Conservation (phyloP, 2,888 invertebrate genomes). For the Agonopterix alstromeriana region DNA sequence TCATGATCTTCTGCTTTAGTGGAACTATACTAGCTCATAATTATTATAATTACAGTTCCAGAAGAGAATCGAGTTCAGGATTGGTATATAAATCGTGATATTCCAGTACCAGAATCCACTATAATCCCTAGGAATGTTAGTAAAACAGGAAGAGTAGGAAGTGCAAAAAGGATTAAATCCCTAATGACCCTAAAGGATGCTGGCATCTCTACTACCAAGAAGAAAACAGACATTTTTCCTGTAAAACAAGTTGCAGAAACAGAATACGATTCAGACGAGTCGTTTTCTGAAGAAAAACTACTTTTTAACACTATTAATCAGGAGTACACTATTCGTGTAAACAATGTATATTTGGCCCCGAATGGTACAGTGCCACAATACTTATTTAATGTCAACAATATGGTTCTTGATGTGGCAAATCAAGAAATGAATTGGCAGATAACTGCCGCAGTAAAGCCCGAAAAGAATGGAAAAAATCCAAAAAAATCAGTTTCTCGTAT, state of each 20-base stretch:
- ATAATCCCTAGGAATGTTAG: slow-evolving; percentile 14
- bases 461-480: background rate
- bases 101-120: slow-evolving; percentile 4
- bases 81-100: slow-evolving; percentile 40
- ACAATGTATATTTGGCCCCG: slow-evolving; percentile 23
- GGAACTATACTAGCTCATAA: too few relatives aligned
- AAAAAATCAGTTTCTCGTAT: slow-evolving; percentile 9
- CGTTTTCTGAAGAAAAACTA: slow-evolving; percentile 24
- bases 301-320: slow-evolving; percentile 24
- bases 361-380: slow-evolving; percentile 23
- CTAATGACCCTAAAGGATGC: slow-evolving; percentile 12
- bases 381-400: slow-evolving; percentile 44
- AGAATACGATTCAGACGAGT: slow-evolving; percentile 18
- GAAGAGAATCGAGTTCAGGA: slow-evolving; percentile 10
- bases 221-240: slow-evolving; percentile 17
- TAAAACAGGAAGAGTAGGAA: slow-evolving; percentile 20
- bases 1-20: too few relatives aligned
- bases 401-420: slow-evolving; percentile 15
- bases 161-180: slow-evolving; percentile 26
- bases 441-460: background rate
- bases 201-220: slow-evolving; percentile 10
- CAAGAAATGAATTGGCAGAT: slow-evolving; percentile 25
- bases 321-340: slow-evolving; percentile 33
- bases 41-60: too few relatives aligned
- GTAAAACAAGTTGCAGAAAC: slow-evolving; percentile 10